Percentiles rank a stretch among this genome's conserved stretches.
These are phyloP conservation scores for Halocynthia roretzi DNA, from an alignment of 23 tunicate species.

Conservation along the genomic window DNA sequence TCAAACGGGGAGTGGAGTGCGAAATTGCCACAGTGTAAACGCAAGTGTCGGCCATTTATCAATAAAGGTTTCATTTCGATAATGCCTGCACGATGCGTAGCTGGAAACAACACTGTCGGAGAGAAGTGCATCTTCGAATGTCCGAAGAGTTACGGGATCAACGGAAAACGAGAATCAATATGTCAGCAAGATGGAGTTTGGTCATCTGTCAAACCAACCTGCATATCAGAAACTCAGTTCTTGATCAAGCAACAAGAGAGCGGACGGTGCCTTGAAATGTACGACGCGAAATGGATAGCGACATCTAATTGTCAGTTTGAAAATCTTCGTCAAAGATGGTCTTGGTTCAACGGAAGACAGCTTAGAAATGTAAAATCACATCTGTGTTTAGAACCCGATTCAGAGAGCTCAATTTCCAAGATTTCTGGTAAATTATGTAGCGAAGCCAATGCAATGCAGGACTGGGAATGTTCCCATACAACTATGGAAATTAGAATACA, in stretches of 20 bases:
- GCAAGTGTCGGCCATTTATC: background rate
- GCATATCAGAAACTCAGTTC: conserved; percentile 5
- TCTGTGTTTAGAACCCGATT: no score
- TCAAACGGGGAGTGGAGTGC: conserved; percentile 20
- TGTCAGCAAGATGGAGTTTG: conserved; percentile 13
- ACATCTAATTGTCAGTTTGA: no score
- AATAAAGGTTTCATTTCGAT: background rate
- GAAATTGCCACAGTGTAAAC: background rate
- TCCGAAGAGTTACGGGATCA: background rate
- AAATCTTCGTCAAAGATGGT: no score
- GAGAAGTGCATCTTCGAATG: conserved; percentile 23
- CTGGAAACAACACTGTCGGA: conserved; percentile 23
- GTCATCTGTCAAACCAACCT: background rate
- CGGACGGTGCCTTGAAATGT: no score
- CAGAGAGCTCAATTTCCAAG: no score
- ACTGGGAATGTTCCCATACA: conserved; percentile 18
- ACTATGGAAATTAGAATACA: no score
- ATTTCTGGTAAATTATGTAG: no score
- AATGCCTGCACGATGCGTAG: conserved; percentile 16
- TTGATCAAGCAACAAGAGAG: background rate
- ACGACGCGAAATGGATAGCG: no score
- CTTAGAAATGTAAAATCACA: no score
- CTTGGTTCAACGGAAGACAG: no score
- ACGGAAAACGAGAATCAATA: background rate
- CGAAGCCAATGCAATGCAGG: background rate